Conservation (phyloP, 2,797 vertebrate genomes). For the Artibeus jamaicensis region DNA sequence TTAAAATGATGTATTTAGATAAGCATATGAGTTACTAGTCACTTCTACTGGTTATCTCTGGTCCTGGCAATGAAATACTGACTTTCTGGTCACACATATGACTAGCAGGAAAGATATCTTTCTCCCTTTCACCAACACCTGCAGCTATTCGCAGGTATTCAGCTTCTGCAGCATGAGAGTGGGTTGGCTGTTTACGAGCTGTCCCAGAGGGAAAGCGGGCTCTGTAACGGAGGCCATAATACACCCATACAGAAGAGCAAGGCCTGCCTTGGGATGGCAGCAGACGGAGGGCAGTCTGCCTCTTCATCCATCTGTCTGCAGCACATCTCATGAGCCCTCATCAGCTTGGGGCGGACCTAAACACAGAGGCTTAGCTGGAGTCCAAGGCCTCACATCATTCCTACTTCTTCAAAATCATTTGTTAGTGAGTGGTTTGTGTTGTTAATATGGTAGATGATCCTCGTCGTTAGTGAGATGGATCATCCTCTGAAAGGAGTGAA, state of each 20-base stretch:
- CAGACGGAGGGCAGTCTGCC: neutral
- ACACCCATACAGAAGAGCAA: neutral
- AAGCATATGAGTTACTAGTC: neutral
- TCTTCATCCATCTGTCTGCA: neutral
- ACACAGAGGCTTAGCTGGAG: neutral
- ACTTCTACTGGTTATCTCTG: neutral
- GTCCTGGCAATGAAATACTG: neutral
- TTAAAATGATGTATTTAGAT: conserved; percentile 22
- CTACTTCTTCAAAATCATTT: neutral
- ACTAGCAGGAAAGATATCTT: neutral
- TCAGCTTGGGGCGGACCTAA: neutral
- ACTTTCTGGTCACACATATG: neutral
- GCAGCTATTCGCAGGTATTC: neutral
- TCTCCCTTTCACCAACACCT: neutral
- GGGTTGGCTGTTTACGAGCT: neutral
- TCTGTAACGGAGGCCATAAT: neutral
- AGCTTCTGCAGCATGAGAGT: neutral
- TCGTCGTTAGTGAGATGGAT: neutral
- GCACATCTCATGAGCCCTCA: fast-evolving
- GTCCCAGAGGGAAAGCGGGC: neutral
- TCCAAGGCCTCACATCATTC: neutral
- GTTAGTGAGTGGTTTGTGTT: neutral
- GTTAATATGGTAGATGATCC: neutral
- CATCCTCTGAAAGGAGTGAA: too few species aligned
- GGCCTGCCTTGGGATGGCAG: neutral